Base-by-base conservation (phyloP, 2,888 invertebrate genomes). In the Orchesellides sinensis region DNA sequence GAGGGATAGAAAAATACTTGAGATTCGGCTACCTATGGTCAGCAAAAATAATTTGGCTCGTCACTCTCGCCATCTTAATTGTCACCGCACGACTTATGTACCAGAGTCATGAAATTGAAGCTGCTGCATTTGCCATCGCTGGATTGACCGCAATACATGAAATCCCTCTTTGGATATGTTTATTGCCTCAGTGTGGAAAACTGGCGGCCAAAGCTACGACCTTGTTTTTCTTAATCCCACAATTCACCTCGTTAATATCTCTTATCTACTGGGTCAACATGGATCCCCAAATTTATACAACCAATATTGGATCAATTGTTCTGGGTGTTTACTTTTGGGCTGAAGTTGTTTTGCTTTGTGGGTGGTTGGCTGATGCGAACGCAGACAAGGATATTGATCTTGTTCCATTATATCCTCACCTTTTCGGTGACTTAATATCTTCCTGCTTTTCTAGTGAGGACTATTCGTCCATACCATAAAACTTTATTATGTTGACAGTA, bases 201-300 rank as follows among this genome's bases (percentile, higher is more conserved):
- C 45, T 83, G 10, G 77, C 72, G 17, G 72, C 29, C 29, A 77
- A 72, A 35, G 66, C 78, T 10, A 49, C 77, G 19, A 19, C 66
- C 27, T 59, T 83, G 56, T 86, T 88, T 65, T 88, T 88, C 82
- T 32, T 88, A 27, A 74, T 86, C 23, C 87, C 88, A 12, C 88
- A 88, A 74, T 87, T 87, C 56, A 79, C 81, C 35, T 84, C 86
- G 3, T 77, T 88, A 29, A 63, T 83, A 35, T 73, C 79, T 14
- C 83, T 87, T 47, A 84, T 88, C 75, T 78, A 75, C 23, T 88
- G 88, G 88, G 81, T 86, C 27, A 87, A 87, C 73, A 68, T 77
- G 69, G 88, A 88, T 69, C 52, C 68, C 8, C 45, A 52, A n/a
- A 72, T 88, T 19, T 87, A 87, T 65, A 10, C 72, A 25, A 86